Percentiles rank a stretch among this genome's conserved stretches.
phyloP scores from a whole-genome alignment of 2,888 invertebrate genomes.

The Caradrina kadenii region DNA sequence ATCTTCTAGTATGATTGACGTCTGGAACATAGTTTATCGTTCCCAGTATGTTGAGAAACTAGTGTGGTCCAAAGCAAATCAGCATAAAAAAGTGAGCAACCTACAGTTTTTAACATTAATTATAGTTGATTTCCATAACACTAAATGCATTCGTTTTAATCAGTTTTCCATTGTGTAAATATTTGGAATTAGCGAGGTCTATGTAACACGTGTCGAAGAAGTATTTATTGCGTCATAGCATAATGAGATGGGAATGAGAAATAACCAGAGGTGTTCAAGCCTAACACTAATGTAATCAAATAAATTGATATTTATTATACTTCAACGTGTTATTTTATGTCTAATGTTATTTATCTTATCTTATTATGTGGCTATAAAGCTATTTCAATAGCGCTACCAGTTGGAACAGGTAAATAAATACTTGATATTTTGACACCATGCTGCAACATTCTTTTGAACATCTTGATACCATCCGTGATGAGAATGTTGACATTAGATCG shows the following conservation, averaged over 20 bases:
- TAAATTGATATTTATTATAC: conserved; percentile 42
- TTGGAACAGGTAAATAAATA: conserved; percentile 29
- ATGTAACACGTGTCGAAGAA: conserved; percentile 6
- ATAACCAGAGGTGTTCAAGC: conserved; percentile 13
- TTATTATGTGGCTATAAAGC: conserved; percentile 34
- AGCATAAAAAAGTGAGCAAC: neutral
- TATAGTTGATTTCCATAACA: conserved; percentile 13
- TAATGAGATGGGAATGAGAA: conserved; percentile 25
- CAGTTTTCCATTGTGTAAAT: conserved; percentile 28
- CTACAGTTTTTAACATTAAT: conserved; percentile 3
- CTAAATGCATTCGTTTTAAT: conserved; percentile 38
- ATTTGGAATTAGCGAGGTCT: conserved; percentile 1
- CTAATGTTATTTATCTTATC: conserved; percentile 43
- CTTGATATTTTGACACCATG: conserved; percentile 43
- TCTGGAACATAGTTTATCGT: neutral
- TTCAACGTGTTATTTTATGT: conserved; percentile 38
- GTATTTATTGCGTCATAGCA: conserved; percentile 16
- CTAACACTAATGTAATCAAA: conserved; percentile 30
- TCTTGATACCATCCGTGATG: conserved; percentile 14
- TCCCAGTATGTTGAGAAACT: neutral
- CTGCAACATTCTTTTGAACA: conserved; percentile 52
- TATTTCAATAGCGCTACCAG: conserved; percentile 34
- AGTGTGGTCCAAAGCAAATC: neutral
- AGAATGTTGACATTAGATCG: conserved; percentile 41
- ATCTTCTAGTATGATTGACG: conserved; percentile 1